Conservation (phyloP, 2,797 vertebrate genomes). For the Muraenolepis orangiensis region DNA sequence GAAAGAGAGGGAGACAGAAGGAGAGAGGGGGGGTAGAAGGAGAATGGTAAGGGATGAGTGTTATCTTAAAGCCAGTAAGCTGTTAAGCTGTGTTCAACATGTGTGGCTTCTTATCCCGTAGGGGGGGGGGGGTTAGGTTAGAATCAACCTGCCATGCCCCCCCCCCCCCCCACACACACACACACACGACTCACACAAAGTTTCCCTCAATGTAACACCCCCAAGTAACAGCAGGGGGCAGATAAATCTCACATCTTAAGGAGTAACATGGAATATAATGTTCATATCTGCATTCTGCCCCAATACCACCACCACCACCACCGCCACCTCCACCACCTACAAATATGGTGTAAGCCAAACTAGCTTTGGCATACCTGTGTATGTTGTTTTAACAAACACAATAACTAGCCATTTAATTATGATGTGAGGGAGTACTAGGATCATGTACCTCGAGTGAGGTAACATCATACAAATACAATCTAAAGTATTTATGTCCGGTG, state of each 20-base stretch:
- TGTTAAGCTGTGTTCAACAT: slow-evolving; percentile 41
- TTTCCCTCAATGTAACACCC: background rate
- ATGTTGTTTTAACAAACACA: no score
- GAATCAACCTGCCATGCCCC: background rate
- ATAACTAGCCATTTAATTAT: background rate
- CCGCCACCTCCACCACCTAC: background rate
- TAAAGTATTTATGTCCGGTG: background rate
- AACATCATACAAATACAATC: background rate
- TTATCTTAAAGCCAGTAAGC: slow-evolving; percentile 6
- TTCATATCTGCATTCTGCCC: no score
- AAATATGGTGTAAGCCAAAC: background rate
- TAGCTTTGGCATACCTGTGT: no score
- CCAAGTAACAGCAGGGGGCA: background rate
- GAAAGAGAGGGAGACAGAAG: background rate
- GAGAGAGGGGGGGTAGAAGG: slow-evolving; percentile 9
- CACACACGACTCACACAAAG: background rate
- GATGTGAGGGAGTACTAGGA: background rate
- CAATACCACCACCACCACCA: no score
- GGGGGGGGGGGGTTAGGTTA: background rate
- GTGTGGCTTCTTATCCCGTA: slow-evolving; percentile 8
- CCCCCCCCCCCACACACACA: background rate
- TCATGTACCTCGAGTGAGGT: background rate
- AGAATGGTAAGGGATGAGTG: slow-evolving; percentile 7
- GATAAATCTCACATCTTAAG: background rate
- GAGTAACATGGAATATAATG: background rate